Evolutionary conservation across 2,113 vertebrate species (phyloP), one percentile per base, ranked within the genome.

Genomic region (Telmatochromis brichardi): DNA sequence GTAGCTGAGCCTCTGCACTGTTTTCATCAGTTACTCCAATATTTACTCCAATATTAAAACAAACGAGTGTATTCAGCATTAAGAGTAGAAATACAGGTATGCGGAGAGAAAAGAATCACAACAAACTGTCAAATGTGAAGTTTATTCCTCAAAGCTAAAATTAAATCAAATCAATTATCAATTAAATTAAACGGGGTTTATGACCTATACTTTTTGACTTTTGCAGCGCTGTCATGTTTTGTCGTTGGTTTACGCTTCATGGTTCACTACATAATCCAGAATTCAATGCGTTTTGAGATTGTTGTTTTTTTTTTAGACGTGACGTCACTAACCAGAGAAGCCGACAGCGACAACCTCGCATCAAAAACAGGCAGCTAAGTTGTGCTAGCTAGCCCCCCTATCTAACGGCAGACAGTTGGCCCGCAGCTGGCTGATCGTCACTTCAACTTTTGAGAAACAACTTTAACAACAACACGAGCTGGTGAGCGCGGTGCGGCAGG

Each of bases 321-420:
- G 92, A 93, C 93, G 93, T 93, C 90, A 93, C 9, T 19, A 81
- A 60, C 65, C 87, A 63, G 88, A 73, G 90, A 91, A 92, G 91
- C 92, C 92, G 90, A 93, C 90, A 88, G 80, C 76, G 76, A 93
- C 91, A 88, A 82, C 68, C 76, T 60, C 87, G 40, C 57, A 91
- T 93, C 90, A 94, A 85, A 91, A 95, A 92, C 93, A 92, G 92
- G 94, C 93, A 82, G 90, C 92, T 87, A 88, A 86, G 89, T 89
- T 80, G 45, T 83, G 71, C 83, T 89, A 92, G 93, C 92, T 93
- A 84, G 89, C 92, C 23, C 58, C 40, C 63, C 80, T 79, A 53
- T 88, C 88, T 83, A 9, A 31, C 82, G 35, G 84, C 84, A 54
- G 35, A 91, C 88, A 73, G 92, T 92, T 82, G 90, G 88, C 90